phyloP scores from a whole-genome alignment of 35 echinoderm and acorn worm genomes.

The Patiria miniata region DNA sequence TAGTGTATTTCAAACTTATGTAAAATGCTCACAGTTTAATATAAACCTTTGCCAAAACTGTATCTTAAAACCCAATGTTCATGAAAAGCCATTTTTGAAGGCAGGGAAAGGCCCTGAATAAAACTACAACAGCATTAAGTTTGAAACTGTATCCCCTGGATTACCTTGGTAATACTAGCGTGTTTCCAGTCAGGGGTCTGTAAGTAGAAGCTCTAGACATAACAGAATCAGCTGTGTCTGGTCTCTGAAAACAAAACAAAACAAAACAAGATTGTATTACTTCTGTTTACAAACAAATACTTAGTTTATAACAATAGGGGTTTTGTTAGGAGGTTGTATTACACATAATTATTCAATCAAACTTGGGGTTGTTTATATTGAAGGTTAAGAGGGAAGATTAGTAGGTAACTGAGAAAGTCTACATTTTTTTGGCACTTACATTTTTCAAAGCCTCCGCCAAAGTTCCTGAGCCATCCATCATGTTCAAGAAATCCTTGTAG shows the following conservation, averaged over 20 bases:
- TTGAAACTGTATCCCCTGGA: background rate
- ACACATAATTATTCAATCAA: too few species aligned
- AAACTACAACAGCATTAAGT: too few species aligned
- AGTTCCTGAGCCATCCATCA: constrained; percentile 93
- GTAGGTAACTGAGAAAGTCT: too few species aligned
- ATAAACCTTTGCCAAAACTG: too few species aligned
- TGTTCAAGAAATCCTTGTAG: constrained; percentile 95
- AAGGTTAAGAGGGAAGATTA: too few species aligned
- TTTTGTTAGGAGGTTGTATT: too few species aligned
- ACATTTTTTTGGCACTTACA: constrained; percentile 55
- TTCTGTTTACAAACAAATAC: background rate
- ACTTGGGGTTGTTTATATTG: too few species aligned
- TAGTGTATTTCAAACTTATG: too few species aligned
- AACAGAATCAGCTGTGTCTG: constrained; percentile 96
- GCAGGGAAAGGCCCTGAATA: too few species aligned
- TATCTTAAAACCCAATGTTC: too few species aligned
- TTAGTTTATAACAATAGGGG: background rate
- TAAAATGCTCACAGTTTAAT: too few species aligned
- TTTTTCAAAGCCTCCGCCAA: constrained; percentile 89
- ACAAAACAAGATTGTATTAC: background rate
- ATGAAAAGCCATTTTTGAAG: too few species aligned
- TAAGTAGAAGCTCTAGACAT: constrained; percentile 82
- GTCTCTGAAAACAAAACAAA: constrained; percentile 64
- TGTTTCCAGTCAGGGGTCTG: constrained; percentile 75
- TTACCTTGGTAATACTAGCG: constrained; percentile 89